Conservation (phyloP, 2,113 vertebrate genomes). For the Ancistrus triradiatus region DNA sequence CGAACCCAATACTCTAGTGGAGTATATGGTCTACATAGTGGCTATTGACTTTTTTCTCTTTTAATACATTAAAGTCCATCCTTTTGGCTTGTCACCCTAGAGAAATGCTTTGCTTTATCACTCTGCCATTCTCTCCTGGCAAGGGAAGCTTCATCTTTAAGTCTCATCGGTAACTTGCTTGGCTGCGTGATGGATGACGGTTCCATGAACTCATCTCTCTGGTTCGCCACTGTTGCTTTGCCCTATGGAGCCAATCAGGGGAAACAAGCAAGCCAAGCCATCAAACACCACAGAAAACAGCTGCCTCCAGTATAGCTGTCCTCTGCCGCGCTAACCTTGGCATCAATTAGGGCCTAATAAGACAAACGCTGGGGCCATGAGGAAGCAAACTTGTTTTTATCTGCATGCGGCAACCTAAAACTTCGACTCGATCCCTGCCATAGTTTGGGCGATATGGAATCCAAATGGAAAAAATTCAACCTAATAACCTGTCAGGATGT, state of each 20-base stretch:
- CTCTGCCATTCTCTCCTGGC: conserved; percentile 43
- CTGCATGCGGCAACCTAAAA: too few species aligned
- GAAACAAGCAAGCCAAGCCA: conserved; percentile 48
- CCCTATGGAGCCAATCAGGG: conserved; percentile 53
- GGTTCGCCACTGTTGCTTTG: conserved; percentile 48
- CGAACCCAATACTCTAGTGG: not conserved
- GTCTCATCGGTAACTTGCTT: conserved; percentile 49
- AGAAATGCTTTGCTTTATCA: conserved; percentile 43
- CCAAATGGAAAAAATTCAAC: too few species aligned
- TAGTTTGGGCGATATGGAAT: too few species aligned
- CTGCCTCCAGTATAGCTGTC: not conserved
- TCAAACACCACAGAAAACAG: conserved; percentile 35
- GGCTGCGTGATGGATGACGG: conserved; percentile 62
- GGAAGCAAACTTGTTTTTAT: not conserved
- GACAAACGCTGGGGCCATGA: not conserved
- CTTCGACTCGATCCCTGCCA: too few species aligned
- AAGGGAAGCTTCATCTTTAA: conserved; percentile 48
- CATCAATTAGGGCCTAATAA: not conserved
- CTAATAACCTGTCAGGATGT: too few species aligned
- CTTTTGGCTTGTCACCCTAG: conserved; percentile 31
- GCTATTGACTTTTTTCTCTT: not conserved
- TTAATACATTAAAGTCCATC: conserved; percentile 22
- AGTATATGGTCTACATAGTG: not conserved
- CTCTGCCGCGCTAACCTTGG: not conserved
- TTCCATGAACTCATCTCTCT: conserved; percentile 59